Percentiles rank a stretch among this genome's conserved stretches.
Conservation (phyloP, 1,140 invertebrate species). For the Leptinotarsa texana region DNA sequence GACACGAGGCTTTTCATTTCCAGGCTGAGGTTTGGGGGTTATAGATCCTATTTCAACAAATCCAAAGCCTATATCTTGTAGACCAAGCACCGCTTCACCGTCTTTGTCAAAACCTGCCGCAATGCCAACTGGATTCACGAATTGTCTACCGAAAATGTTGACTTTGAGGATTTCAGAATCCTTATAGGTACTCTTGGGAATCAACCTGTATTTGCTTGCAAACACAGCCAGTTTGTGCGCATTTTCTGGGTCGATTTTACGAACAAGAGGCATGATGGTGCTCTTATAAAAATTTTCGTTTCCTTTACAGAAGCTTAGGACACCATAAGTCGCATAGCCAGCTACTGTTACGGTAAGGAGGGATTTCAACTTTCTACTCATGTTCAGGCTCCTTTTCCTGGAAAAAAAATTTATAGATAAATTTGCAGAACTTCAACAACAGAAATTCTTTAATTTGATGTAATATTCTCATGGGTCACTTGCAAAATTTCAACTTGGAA, state of each 20-base stretch:
- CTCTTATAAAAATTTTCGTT: constrained; percentile 80
- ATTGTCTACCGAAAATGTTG: constrained; percentile 70
- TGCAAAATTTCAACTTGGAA: too few species aligned
- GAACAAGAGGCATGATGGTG: constrained; percentile 71
- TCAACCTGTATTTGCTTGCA: constrained; percentile 74
- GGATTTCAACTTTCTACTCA: constrained; percentile 42
- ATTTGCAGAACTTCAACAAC: too few species aligned
- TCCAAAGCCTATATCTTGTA: constrained; percentile 88
- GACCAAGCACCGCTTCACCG: constrained; percentile 83
- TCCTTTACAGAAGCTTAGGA: constrained; percentile 66
- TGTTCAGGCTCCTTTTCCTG: not conserved
- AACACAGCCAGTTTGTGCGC: constrained; percentile 78
- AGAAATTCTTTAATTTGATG: too few species aligned
- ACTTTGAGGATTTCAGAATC: constrained; percentile 71
- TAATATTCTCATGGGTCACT: too few species aligned
- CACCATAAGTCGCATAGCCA: constrained; percentile 56
- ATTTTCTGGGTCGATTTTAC: constrained; percentile 72
- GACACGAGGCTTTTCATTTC: constrained; percentile 90
- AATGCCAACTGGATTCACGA: constrained; percentile 91
- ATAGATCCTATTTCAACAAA: constrained; percentile 97
- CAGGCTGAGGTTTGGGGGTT: constrained; percentile 88
- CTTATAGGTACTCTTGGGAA: constrained; percentile 62
- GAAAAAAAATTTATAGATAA: too few species aligned
- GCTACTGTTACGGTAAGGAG: constrained; percentile 37
- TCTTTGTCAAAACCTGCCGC: constrained; percentile 99